Conservation (phyloP, 2,113 vertebrate species). For the Aptenodytes forsteri region DNA sequence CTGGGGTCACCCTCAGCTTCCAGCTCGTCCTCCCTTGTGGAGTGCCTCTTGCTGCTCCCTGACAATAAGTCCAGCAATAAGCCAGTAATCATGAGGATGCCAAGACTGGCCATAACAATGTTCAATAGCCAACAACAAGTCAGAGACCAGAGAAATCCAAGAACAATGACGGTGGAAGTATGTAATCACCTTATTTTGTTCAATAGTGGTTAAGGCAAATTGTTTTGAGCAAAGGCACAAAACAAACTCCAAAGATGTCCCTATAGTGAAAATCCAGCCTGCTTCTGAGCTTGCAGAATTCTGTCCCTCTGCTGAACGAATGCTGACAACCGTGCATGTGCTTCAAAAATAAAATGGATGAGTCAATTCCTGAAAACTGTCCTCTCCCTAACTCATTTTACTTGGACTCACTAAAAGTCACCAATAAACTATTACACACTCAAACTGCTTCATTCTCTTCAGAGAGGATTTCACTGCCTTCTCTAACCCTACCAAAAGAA, state of each 20-base stretch:
- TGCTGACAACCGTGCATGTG: neutral
- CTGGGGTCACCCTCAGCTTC: neutral
- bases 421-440: neutral
- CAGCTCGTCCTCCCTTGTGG: neutral
- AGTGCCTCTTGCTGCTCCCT: neutral
- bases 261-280: neutral
- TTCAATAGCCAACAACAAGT: neutral
- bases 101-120: neutral
- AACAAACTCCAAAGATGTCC: neutral
- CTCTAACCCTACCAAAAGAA: neutral
- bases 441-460: neutral
- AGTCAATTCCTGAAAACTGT: neutral
- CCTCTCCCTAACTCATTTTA: neutral
- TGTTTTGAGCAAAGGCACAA: neutral
- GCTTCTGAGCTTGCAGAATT: neutral
- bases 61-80: neutral
- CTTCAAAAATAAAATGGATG: neutral
- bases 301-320: neutral
- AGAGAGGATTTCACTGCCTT: neutral
- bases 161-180: neutral
- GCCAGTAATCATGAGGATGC: neutral
- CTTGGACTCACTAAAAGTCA: neutral
- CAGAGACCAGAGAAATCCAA: neutral
- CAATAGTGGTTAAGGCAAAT: neutral
- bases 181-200: neutral